A percentile compares a stretch with the other conserved stretches of the same genome.
Evolutionary conservation across 2,113 vertebrate species (phyloP).

Genomic region (Protobothrops flavoviridis): DNA sequence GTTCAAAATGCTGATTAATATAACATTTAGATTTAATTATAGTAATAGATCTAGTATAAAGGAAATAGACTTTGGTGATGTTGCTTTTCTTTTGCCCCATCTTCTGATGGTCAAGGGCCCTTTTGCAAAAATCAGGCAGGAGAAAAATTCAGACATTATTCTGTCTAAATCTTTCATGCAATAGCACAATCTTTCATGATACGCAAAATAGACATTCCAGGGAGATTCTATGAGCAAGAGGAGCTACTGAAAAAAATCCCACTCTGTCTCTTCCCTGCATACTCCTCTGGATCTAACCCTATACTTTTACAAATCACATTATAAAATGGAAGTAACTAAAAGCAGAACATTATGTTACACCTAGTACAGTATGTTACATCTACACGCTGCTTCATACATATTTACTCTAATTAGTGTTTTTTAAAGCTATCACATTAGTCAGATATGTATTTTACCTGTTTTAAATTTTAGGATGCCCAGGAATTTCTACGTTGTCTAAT

Average conservation of each 20-base stretch:
- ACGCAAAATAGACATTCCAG: not conserved
- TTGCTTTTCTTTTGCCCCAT: not conserved
- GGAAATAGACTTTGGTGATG: not conserved
- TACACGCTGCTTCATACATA: not conserved
- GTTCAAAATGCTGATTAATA: not conserved
- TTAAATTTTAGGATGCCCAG: conserved; percentile 88
- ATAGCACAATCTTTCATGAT: not conserved
- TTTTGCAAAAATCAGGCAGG: not conserved
- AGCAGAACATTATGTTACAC: not conserved
- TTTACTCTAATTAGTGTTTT: not conserved
- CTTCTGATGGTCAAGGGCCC: not conserved
- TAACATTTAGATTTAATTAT: not conserved
- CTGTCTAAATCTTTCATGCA: not conserved
- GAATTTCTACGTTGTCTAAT: conserved; percentile 97
- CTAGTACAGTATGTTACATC: not conserved
- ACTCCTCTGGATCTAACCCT: not conserved
- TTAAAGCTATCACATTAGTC: not conserved
- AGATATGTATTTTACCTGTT: not conserved
- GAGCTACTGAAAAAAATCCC: not conserved
- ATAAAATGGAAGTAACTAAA: not conserved
- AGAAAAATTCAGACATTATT: too few species aligned
- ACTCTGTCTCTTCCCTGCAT: not conserved
- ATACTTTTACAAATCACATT: not conserved
- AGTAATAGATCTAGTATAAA: not conserved
- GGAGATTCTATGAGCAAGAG: not conserved